These are phyloP conservation scores for Tigriopus japonicus DNA, from an alignment of 1,140 invertebrate species.

Conservation along the genomic window DNA sequence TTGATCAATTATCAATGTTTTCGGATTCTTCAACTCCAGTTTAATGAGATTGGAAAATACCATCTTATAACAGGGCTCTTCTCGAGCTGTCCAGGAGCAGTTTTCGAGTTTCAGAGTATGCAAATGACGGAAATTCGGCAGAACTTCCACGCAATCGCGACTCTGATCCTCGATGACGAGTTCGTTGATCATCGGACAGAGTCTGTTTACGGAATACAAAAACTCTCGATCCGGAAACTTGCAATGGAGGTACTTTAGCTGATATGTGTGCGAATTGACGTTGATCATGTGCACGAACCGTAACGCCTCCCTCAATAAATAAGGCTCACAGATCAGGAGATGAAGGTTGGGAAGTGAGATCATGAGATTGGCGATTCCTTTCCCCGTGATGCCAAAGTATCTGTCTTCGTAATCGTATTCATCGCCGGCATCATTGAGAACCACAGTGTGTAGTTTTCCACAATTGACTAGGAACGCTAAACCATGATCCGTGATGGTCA, in stretches of 20 bases:
- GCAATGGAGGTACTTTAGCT: not conserved
- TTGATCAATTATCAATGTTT: not conserved
- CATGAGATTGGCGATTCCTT: slow-evolving; percentile 5
- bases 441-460: not conserved
- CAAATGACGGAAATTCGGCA: not conserved
- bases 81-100: not conserved
- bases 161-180: not conserved
- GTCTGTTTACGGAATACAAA: not conserved
- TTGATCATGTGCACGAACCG: not conserved
- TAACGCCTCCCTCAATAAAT: not conserved
- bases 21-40: not conserved
- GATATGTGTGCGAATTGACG: not conserved
- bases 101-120: not conserved
- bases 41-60: not conserved
- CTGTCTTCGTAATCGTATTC: slow-evolving; percentile 13
- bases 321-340: not conserved
- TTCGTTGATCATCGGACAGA: not conserved
- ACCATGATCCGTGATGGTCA: slow-evolving; percentile 4
- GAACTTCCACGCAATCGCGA: not conserved
- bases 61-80: not conserved
- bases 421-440: slow-evolving; percentile 8
- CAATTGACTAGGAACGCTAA: slow-evolving; percentile 2
- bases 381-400: slow-evolving; percentile 8
- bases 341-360: not conserved
- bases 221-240: not conserved